Conservation (phyloP, 1,140 invertebrate genomes). For the Drosophila ohnishii region DNA sequence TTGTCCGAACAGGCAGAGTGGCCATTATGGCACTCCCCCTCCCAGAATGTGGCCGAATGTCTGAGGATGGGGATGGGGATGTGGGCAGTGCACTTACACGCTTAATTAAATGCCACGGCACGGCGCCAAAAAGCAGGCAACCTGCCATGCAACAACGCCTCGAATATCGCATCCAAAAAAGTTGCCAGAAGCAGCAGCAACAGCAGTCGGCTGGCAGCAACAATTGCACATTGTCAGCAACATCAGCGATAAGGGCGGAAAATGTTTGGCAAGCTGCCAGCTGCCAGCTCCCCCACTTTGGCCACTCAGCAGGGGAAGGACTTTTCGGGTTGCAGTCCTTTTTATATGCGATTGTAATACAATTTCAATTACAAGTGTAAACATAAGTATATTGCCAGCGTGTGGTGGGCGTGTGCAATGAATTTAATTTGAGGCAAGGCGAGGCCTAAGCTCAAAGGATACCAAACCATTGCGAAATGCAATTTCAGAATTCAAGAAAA, state of each 20-base stretch:
- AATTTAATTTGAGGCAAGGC: conserved; percentile 35
- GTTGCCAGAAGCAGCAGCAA: conserved; percentile 17
- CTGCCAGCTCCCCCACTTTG: neutral
- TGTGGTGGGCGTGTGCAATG: conserved; percentile 45
- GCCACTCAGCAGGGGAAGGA: neutral
- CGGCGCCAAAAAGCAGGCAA: conserved; percentile 64
- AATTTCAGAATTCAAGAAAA: conserved; percentile 21
- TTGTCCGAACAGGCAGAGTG: conserved; percentile 29
- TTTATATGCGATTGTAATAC: conserved; percentile 75
- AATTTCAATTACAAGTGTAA: conserved; percentile 81
- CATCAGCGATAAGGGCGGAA: conserved; percentile 71
- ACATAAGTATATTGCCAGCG: conserved; percentile 72
- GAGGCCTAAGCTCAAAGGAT: conserved; percentile 24
- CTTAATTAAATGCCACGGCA: conserved; percentile 74
- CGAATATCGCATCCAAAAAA: conserved; percentile 26
- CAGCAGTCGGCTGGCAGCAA: conserved; percentile 24
- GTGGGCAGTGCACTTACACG: conserved; percentile 69
- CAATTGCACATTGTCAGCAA: conserved; percentile 71
- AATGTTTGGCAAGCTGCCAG: conserved; percentile 67
- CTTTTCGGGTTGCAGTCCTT: conserved; percentile 10
- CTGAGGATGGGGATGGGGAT: neutral
- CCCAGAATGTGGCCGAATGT: neutral
- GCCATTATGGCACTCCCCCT: conserved; percentile 16
- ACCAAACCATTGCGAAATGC: conserved; percentile 12
- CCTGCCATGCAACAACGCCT: conserved; percentile 59